Evolutionary conservation across 2,888 invertebrate species (phyloP).

Genomic region (Orthosia incerta): DNA sequence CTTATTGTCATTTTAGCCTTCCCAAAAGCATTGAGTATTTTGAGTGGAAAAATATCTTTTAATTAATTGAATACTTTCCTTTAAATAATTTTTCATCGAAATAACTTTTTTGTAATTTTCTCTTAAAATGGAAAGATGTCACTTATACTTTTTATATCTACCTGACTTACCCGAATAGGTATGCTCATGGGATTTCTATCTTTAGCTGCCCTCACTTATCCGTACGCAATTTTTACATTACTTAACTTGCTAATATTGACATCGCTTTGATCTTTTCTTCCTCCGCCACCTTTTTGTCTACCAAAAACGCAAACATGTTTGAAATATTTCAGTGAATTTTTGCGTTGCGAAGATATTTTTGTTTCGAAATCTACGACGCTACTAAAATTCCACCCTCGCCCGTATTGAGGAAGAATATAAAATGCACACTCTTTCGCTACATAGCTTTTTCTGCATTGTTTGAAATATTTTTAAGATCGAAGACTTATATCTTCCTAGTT

Average conservation of each 20-base stretch:
- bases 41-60: too few species aligned
- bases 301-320: constrained; percentile 9
- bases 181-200: not conserved
- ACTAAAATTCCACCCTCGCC: constrained; percentile 14
- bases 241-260: not conserved
- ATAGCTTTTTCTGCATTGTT: constrained; percentile 10
- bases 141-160: not conserved
- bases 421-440: not conserved
- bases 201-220: not conserved
- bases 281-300: not conserved
- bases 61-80: too few species aligned
- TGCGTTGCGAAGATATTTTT: constrained; percentile 15
- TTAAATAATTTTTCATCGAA: not conserved
- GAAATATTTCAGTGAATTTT: constrained; percentile 1
- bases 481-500: not conserved
- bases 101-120: not conserved
- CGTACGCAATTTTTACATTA: not conserved
- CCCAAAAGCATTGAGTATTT: not conserved
- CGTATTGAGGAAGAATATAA: constrained; percentile 9
- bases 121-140: not conserved
- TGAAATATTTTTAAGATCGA: not conserved
- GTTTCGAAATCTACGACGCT: constrained; percentile 2
- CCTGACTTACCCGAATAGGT: not conserved
- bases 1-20: not conserved
- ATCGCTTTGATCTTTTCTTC: not conserved